phyloP scores from a whole-genome alignment of 1,140 invertebrate genomes.

The Helicoverpa zea region DNA sequence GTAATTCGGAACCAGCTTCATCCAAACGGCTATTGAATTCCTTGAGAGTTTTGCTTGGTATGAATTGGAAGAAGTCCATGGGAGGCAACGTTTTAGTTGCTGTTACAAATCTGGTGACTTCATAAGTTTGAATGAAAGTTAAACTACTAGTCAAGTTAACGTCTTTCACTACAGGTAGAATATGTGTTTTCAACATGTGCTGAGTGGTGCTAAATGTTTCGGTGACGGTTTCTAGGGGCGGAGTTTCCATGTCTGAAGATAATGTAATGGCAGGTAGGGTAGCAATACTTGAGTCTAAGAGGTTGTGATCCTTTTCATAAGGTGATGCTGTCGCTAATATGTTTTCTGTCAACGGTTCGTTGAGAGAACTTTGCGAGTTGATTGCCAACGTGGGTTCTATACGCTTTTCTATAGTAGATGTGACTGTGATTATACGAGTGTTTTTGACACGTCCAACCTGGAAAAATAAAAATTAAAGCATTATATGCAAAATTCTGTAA shows the following conservation, averaged over 20 bases:
- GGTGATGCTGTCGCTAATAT: slow-evolving; percentile 93
- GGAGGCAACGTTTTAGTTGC: slow-evolving; percentile 96
- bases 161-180: slow-evolving; percentile 92
- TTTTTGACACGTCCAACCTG: slow-evolving; percentile 95
- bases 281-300: slow-evolving; percentile 92
- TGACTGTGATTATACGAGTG: slow-evolving; percentile 94
- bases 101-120: slow-evolving; percentile 94
- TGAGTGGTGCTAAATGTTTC: slow-evolving; percentile 97
- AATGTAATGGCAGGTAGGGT: slow-evolving; percentile 93
- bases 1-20: slow-evolving; percentile 95
- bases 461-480: slow-evolving; percentile 71
- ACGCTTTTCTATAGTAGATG: slow-evolving; percentile 93
- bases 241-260: slow-evolving; percentile 91
- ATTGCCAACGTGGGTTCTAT: slow-evolving; percentile 88
- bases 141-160: slow-evolving; percentile 91
- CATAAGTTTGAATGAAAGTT: slow-evolving; percentile 95
- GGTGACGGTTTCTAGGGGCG: slow-evolving; percentile 94
- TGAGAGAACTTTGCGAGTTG: slow-evolving; percentile 87
- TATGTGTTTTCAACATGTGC: slow-evolving; percentile 94
- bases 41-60: slow-evolving; percentile 94
- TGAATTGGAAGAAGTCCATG: slow-evolving; percentile 94
- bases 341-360: slow-evolving; percentile 94
- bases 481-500: slow-evolving; percentile 21
- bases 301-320: slow-evolving; percentile 90
- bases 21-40: slow-evolving; percentile 95